Base-by-base conservation (phyloP, 64 coral and sea anemone genomes). In the Platygyra sinensis region DNA sequence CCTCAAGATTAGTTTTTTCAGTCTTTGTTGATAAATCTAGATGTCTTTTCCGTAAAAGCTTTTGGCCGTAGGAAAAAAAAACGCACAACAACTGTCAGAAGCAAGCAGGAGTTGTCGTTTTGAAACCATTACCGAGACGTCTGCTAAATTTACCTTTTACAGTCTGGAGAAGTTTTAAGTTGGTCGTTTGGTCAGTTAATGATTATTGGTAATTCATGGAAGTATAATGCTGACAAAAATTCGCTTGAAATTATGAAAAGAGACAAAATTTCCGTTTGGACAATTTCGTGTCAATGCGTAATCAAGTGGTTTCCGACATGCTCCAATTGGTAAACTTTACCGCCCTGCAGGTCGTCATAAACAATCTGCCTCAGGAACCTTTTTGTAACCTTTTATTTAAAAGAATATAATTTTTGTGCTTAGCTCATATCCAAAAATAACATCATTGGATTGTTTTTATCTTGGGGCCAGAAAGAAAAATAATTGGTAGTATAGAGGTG, bases 161-260 rank as follows among this genome's bases (percentile, higher is more conserved):
- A 25, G 9, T 51, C 62, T 22, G 8, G 5, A 85, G 81, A 85
- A 85, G 36, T 85, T 22, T 64, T 85, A 85, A 85, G 81, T 85
- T 85, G 65, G 36, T 85, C 81, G 63, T 25, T 25, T 71, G 22
- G 81, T 36, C 81, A 85, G 33, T 85, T 85, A 85, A 85, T 85
- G 81, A 85, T 85, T 85, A 85, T 85, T 85, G 63, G 18, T 85
- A 85, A 85, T 85, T 85, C 81, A 85, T 85, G 63, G 62, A 71
- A 85, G 62, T 28, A 85, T 85, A 85, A 85, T 85, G 81, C 81
- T 85, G 60, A 16, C 31, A 67, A 85, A 85, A 85, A 85, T 85
- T 63, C 51, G 14, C 25, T 15, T 38, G 24, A 85, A 85, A 85
- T 85, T 71, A 85, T 85, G 51, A 85, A 85, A 85, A 28, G 81